Evolutionary conservation across 2,797 vertebrate species (phyloP), one percentile per base, ranked within the genome.

Genomic region (Pantherophis alleghaniensis): DNA sequence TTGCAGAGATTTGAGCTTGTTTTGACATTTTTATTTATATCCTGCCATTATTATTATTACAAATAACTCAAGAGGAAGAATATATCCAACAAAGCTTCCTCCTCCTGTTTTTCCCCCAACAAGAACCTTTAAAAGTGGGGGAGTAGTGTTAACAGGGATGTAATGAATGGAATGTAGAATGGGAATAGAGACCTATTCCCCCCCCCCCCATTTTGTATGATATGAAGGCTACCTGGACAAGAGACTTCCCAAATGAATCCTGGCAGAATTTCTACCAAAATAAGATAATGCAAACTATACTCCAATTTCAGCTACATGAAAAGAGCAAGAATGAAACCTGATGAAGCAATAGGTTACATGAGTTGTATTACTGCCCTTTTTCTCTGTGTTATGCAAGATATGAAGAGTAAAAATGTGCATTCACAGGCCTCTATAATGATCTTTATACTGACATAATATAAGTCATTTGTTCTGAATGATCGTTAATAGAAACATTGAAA

Each of bases 361-460:
- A 20, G 24, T 55, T 56, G 28, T 32, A 20, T 32, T 24, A 6
- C 6, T 86, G 42, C 2, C 28, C 59, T 32, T 42, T 7, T 86
- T 90, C 56, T 86, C 18, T 47, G 42, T 51, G 16, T n/a, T 86
- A 86, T 47, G 14, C 0, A 95, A 86, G 88, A 94, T 79, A 94
- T 96, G 95, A 95, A 96, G 93, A 96, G 96, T 96, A 94, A 96
- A 96, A 95, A 94, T 90, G 94, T 7, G 16, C 94, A 93, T 96
- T 96, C 96, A 95, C 95, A 95, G 95, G 96, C 89, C 93, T 87
- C 92, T 95, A 96, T 94, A 94, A 97, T 95, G 94, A 94, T 94
- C 95, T 95, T 97, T 96, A 95, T 96, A 96, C 96, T 96, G 95
- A 96, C 94, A 96, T 93, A 97, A 74, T 92, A 92, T 89, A 18